Conservation (phyloP, 2,113 vertebrate species). For the Scomber scombrus region DNA sequence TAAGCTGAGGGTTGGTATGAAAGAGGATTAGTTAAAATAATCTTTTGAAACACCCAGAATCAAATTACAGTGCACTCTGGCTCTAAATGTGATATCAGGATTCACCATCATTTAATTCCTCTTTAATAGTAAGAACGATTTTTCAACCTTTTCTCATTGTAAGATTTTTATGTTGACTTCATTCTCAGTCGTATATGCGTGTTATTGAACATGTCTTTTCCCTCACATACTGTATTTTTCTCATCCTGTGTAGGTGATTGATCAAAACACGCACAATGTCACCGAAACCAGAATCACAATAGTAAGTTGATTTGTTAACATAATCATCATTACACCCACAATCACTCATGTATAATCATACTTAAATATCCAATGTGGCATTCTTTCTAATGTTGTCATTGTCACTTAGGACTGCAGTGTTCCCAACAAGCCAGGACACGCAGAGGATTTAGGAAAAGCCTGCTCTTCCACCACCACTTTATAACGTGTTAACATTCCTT, state of each 20-base stretch:
- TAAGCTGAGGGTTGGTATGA: background rate
- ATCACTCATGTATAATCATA: conserved; percentile 15
- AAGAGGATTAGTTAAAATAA: background rate
- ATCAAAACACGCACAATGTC: conserved; percentile 5
- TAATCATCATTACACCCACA: conserved; percentile 17
- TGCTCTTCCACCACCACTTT: conserved; percentile 70
- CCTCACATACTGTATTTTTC: background rate
- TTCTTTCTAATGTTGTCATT: conserved; percentile 70
- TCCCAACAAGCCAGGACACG: conserved; percentile 73
- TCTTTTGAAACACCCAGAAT: background rate
- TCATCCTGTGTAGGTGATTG: conserved; percentile 18
- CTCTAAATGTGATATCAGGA: background rate
- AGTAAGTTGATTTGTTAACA: conserved; percentile 3
- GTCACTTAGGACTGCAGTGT: conserved; percentile 68
- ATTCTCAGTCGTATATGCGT: background rate
- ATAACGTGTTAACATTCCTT: conserved; percentile 75
- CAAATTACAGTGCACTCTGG: background rate
- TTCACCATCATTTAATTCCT: background rate
- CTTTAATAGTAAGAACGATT: background rate
- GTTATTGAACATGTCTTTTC: conserved; percentile 8
- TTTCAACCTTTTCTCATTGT: background rate
- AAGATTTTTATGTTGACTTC: background rate
- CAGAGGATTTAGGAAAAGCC: conserved; percentile 78
- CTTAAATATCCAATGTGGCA: conserved; percentile 30
- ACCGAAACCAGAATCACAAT: conserved; percentile 47